Evolutionary conservation across 2,888 invertebrate species (phyloP).

Genomic region (Notodonta dromedarius): DNA sequence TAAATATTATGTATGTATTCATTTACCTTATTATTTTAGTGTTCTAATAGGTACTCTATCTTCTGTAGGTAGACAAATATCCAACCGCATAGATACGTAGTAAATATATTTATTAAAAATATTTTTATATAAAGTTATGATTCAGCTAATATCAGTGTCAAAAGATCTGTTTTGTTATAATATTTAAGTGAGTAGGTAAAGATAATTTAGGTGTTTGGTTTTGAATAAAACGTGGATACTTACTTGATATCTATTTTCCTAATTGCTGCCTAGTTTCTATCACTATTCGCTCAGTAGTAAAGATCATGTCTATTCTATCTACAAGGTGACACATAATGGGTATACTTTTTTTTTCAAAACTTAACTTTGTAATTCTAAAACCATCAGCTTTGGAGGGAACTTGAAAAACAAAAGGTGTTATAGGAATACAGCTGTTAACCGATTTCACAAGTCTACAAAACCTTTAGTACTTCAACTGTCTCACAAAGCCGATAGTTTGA

Average conservation of each 20-base stretch:
- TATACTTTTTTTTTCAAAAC: too few relatives aligned
- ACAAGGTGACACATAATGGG: too few relatives aligned
- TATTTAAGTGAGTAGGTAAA: slow-evolving; percentile 8
- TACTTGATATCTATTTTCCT: slow-evolving; percentile 32
- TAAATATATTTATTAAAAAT: slow-evolving; percentile 23
- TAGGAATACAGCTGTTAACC: too few relatives aligned
- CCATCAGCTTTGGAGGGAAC: too few relatives aligned
- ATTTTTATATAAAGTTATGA: neutral
- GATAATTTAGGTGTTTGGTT: slow-evolving; percentile 42
- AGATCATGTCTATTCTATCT: slow-evolving; percentile 4
- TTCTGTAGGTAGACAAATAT: slow-evolving; percentile 13
- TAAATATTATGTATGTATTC: slow-evolving; percentile 5
- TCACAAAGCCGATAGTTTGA: too few relatives aligned
- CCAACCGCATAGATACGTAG: slow-evolving; percentile 10
- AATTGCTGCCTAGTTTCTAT: slow-evolving; percentile 35
- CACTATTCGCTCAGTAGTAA: slow-evolving; percentile 12
- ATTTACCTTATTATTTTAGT: neutral
- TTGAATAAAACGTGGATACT: slow-evolving; percentile 31
- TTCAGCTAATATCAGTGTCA: slow-evolving; percentile 16
- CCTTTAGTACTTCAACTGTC: too few relatives aligned
- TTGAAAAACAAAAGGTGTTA: too few relatives aligned
- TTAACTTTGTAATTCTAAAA: too few relatives aligned
- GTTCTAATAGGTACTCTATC: slow-evolving; percentile 16
- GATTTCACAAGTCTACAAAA: too few relatives aligned
- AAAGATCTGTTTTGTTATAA: slow-evolving; percentile 47